Base-by-base conservation (phyloP, 1,140 invertebrate genomes). In the Copidosoma floridanum region DNA sequence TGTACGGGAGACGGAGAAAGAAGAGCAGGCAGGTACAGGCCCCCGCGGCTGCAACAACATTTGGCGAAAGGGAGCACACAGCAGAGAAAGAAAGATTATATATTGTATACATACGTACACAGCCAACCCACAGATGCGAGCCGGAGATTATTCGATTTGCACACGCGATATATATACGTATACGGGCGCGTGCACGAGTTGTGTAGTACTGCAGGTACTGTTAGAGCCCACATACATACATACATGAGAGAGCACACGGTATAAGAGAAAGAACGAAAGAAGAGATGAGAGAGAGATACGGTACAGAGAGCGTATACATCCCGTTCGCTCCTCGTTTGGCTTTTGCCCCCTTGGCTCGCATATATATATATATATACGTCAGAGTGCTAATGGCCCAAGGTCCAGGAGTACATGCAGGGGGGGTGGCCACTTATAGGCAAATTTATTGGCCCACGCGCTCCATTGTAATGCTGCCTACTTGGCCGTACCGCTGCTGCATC, bases 391-490 rank as follows among this genome's bases (percentile, higher is more conserved):
- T n/a, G n/a, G n/a, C n/a, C n/a, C n/a, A n/a, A n/a, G n/a, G n/a
- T n/a, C n/a, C n/a, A n/a, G n/a, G n/a, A n/a, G n/a, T n/a, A n/a
- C n/a, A n/a, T n/a, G n/a, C n/a, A n/a, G 50, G 3, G 37, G 24
- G 29, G 11, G 5, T 32, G 55, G 48, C 57, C 57, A 59, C 48
- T 59, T 59, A 46, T 35, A 46, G 27, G 38, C 50, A 44, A 60
- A 60, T 60, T 60, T 60, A 54, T 60, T 60, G 58, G 58, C 58
- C 54, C 46, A 51, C 46, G n/a, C 48, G 48, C 46, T 24, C 43
- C 50, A 35, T 41, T 48, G n/a, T n/a, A n/a, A n/a, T n/a, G n/a
- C n/a, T 26, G 3, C 44, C 24, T 47, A n/a, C 24, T 3, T 10
- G 20, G n/a, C n/a, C 10, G 2, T 10, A 18, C 53, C 54, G 38